These are phyloP conservation scores for Alectoris magna DNA, from an alignment of 2,797 vertebrate species.

Conservation along the genomic window DNA sequence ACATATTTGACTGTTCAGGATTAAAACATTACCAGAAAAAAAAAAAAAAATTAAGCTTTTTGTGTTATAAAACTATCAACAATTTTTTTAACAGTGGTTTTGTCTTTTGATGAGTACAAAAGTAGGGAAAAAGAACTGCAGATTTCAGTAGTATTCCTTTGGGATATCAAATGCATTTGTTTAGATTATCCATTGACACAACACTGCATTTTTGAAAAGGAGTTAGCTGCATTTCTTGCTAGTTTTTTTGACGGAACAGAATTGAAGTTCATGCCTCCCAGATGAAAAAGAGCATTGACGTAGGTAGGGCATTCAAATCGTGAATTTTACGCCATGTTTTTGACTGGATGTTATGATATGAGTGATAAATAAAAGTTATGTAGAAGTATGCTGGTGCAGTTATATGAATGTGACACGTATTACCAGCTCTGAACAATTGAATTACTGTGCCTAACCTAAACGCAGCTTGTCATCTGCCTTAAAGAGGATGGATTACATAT, in stretches of 20 bases:
- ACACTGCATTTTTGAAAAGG: not conserved
- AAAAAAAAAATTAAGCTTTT: not conserved
- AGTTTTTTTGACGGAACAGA: not conserved
- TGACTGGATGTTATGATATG: rapidly evolving
- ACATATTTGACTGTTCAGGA: not conserved
- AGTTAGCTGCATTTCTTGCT: not conserved
- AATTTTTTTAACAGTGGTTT: not conserved
- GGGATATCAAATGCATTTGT: not conserved
- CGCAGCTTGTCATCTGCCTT: not conserved
- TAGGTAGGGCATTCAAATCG: not conserved
- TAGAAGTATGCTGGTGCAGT: not conserved
- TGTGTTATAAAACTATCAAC: not conserved
- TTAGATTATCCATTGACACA: not conserved
- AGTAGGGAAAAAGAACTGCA: not conserved
- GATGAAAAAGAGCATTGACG: not conserved
- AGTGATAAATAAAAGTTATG: not conserved
- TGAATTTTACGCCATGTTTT: not conserved
- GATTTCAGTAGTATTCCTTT: not conserved
- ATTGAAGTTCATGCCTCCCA: not conserved
- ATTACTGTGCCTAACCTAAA: not conserved
- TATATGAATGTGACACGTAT: not conserved
- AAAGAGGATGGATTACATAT: not conserved
- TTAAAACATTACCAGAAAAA: slow-evolving; percentile 1
- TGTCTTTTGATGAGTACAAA: not conserved
- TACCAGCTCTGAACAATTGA: not conserved